A percentile compares a stretch with the other conserved stretches of the same genome.
Conservation (phyloP, 2,888 invertebrate genomes). For the Falcaria lacertinaria region DNA sequence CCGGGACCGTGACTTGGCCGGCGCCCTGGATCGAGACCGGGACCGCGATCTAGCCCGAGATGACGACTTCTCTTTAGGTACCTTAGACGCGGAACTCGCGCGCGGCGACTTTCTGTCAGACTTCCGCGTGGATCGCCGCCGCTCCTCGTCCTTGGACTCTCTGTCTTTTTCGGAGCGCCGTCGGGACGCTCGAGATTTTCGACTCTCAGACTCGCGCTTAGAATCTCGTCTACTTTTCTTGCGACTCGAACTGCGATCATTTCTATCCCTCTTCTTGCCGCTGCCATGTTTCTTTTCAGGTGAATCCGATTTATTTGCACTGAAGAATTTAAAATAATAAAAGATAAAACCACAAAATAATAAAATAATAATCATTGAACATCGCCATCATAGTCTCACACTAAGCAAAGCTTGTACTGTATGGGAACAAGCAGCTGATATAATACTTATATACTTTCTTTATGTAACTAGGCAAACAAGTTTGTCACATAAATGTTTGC, state of each 20-base stretch:
- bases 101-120: slow-evolving; percentile 44
- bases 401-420: no score
- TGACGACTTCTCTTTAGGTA: slow-evolving; percentile 53
- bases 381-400: no score
- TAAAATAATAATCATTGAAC: not conserved
- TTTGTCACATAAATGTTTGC: no score
- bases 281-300: slow-evolving; percentile 31
- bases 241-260: slow-evolving; percentile 32
- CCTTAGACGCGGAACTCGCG: slow-evolving; percentile 46
- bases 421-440: no score
- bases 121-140: slow-evolving; percentile 46
- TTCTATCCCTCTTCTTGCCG: slow-evolving; percentile 42
- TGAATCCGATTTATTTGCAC: slow-evolving; percentile 28
- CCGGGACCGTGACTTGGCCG: no score
- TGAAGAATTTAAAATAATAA: slow-evolving; percentile 6
- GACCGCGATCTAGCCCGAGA: slow-evolving; percentile 25
- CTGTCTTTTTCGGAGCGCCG: slow-evolving; percentile 50
- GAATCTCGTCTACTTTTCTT: slow-evolving; percentile 54
- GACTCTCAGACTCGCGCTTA: slow-evolving; percentile 50
- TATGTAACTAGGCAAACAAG: no score
- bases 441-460: no score
- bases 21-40: slow-evolving; percentile 44
- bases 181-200: slow-evolving; percentile 54
- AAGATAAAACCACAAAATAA: not conserved
- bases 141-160: slow-evolving; percentile 32